Percentiles rank a stretch among this genome's conserved stretches.
These are phyloP conservation scores for Drosophila pullipes DNA, from an alignment of 2,888 invertebrate species.

Conservation along the genomic window DNA sequence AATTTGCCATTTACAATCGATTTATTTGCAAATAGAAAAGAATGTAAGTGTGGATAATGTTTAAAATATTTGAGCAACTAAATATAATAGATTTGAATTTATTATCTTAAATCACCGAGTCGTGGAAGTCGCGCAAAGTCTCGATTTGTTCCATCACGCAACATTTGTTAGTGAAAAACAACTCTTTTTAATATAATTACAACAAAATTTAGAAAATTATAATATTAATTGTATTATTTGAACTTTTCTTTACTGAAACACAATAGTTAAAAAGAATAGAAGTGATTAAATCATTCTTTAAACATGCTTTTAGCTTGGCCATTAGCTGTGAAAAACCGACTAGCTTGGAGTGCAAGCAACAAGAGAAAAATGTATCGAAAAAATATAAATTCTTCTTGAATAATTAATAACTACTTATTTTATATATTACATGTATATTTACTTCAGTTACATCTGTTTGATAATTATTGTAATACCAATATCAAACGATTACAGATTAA, in stretches of 20 bases:
- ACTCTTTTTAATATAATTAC: constrained; percentile 16
- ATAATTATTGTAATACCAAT: neutral
- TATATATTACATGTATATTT: neutral
- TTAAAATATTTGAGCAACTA: constrained; percentile 14
- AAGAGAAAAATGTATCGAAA: neutral
- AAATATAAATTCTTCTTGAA: neutral
- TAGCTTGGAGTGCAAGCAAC: neutral
- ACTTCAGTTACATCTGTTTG: neutral
- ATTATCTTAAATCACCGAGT: neutral
- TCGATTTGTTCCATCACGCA: neutral
- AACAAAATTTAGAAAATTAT: neutral
- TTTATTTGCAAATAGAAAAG: neutral
- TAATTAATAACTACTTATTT: too few relatives aligned
- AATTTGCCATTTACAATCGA: constrained; percentile 2
- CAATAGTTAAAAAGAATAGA: neutral
- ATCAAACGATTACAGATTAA: neutral
- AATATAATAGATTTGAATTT: neutral
- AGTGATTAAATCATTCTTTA: constrained; percentile 1
- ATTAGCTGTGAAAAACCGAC: constrained; percentile 4
- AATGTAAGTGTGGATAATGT: neutral
- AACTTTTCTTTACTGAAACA: constrained; percentile 1
- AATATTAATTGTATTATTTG: neutral
- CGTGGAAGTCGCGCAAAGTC: constrained; percentile 1
- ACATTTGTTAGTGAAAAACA: constrained; percentile 2
- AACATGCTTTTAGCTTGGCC: neutral